phyloP scores from a whole-genome alignment of 2,113 vertebrate genomes.

The Nipponia nippon region DNA sequence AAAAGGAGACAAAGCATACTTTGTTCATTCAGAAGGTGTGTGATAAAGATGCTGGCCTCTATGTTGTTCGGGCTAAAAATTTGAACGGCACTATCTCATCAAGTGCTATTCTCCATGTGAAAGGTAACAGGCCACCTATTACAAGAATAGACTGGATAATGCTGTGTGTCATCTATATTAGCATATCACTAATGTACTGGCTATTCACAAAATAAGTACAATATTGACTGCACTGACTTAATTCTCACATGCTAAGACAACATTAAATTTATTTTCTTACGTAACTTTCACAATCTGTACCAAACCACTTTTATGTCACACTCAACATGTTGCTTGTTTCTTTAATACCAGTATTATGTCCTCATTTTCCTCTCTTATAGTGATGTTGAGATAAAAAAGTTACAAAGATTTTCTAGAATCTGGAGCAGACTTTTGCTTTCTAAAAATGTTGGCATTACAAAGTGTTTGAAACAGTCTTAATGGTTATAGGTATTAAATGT shows the following conservation, averaged over 20 bases:
- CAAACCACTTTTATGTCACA: background rate
- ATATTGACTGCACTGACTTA: background rate
- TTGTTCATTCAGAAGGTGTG: constrained; percentile 80
- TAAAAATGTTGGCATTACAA: background rate
- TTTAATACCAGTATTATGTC: background rate
- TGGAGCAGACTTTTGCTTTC: background rate
- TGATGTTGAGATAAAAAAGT: background rate
- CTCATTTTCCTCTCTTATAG: background rate
- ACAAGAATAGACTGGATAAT: constrained; percentile 80
- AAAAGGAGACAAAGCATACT: constrained; percentile 81
- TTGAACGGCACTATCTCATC: constrained; percentile 73
- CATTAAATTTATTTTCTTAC: background rate
- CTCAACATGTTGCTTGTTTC: background rate
- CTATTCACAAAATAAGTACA: constrained; percentile 53
- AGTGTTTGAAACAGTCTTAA: background rate
- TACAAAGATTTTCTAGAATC: background rate
- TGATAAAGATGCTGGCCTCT: constrained; percentile 79
- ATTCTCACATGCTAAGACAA: background rate
- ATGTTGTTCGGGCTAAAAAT: constrained; percentile 74
- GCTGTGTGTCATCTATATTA: constrained; percentile 79
- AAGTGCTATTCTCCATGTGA: constrained; percentile 75
- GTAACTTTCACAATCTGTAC: background rate
- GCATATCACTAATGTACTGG: constrained; percentile 83
- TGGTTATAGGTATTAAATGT: background rate
- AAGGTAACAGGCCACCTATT: constrained; percentile 77